Evolutionary conservation across 2,888 invertebrate genomes (phyloP).

Genomic region (Chymomyza amoena): DNA sequence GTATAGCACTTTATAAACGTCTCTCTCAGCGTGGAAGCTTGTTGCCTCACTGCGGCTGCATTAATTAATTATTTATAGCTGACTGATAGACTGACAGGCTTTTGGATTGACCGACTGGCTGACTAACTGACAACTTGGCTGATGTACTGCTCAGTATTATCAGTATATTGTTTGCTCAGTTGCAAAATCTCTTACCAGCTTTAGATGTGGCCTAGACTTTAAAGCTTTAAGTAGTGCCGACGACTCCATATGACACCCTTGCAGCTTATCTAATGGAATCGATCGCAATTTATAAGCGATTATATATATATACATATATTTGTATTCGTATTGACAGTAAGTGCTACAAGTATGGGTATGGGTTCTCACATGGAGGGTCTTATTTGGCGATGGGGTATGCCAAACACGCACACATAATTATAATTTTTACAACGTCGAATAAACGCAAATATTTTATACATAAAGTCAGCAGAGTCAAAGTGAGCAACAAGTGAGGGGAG

Average conservation of each 20-base stretch:
- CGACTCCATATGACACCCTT: constrained; percentile 12
- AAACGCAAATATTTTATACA: constrained; percentile 68
- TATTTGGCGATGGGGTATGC: constrained; percentile 41
- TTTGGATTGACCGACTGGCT: neutral
- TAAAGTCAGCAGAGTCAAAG: constrained; percentile 38
- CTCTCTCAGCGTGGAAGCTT: constrained; percentile 33
- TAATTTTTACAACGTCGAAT: constrained; percentile 72
- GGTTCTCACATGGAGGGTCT: neutral
- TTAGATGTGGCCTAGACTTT: constrained; percentile 27
- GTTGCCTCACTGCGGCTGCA: constrained; percentile 43
- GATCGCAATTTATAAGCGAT: constrained; percentile 56
- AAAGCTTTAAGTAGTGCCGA: constrained; percentile 27
- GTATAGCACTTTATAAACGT: constrained; percentile 1
- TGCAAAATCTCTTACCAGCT: constrained; percentile 30
- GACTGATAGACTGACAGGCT: constrained; percentile 49
- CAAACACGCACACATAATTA: constrained; percentile 66
- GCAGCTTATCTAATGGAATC: constrained; percentile 60
- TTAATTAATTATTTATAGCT: constrained; percentile 70
- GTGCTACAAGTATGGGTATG: neutral
- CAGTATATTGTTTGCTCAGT: constrained; percentile 51
- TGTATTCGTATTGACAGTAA: neutral
- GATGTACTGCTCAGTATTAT: constrained; percentile 50
- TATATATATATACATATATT: neutral
- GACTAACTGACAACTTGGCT: neutral
- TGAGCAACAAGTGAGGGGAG: constrained; percentile 16